Evolutionary conservation across 2,797 vertebrate genomes (phyloP).

Genomic region (Coregonus sp.): DNA sequence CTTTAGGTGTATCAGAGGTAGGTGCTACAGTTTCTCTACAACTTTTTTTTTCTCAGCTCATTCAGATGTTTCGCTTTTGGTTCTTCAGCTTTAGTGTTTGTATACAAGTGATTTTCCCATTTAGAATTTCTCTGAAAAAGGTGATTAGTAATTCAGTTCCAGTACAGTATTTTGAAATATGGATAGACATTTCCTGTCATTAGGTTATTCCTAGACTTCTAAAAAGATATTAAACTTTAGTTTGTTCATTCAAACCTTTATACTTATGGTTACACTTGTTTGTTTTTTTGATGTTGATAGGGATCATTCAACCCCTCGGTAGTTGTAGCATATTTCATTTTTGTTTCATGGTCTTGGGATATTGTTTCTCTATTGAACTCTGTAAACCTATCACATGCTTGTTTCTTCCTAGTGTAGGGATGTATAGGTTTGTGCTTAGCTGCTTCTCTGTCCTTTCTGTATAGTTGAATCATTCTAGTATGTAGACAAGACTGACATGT

Average conservation of each 20-base stretch:
- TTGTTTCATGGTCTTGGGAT: neutral
- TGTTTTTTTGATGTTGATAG: neutral
- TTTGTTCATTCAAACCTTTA: neutral
- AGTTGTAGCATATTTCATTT: neutral
- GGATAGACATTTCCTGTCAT: neutral
- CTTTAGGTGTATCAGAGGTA: conserved; percentile 49
- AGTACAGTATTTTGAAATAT: neutral
- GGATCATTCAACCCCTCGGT: neutral
- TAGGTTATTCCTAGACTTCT: neutral
- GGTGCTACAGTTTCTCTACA: conserved; percentile 35
- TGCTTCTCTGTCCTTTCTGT: neutral
- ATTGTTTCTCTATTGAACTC: neutral
- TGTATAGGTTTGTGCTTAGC: neutral
- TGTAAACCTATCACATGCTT: neutral
- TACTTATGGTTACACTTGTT: neutral
- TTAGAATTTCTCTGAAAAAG: neutral
- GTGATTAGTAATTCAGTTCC: neutral
- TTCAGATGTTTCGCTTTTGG: conserved; percentile 17
- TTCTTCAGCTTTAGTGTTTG: conserved; percentile 5
- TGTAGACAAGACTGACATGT: conserved; percentile 16
- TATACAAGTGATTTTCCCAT: conserved; percentile 2
- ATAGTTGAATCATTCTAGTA: neutral
- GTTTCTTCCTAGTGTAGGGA: neutral
- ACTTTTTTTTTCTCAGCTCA: neutral
- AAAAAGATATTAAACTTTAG: no score